These are phyloP conservation scores for Noctua comes DNA, from an alignment of 2,888 invertebrate species.

Conservation along the genomic window DNA sequence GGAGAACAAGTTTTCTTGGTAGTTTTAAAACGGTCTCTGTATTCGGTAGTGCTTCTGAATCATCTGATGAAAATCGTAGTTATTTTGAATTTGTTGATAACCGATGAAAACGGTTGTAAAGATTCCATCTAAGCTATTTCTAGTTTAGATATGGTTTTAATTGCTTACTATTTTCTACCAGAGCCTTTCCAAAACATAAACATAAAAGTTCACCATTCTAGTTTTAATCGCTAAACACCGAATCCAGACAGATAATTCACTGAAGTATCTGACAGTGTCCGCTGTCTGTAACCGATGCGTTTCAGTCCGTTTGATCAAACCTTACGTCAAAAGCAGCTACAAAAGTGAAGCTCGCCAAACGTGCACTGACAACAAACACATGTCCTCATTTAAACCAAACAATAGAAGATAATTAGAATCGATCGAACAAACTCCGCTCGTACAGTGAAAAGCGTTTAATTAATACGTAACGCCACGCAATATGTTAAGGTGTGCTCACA, in stretches of 20 bases:
- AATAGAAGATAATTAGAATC: conserved; percentile 39
- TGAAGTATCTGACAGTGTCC: background rate
- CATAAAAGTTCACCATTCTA: background rate
- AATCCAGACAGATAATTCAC: background rate
- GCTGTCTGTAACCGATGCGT: background rate
- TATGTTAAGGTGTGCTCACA: background rate
- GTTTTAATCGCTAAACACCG: background rate
- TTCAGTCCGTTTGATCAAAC: background rate
- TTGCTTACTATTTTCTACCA: background rate
- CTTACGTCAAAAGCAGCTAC: background rate
- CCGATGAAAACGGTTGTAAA: background rate
- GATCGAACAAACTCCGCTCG: conserved; percentile 27
- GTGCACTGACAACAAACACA: background rate
- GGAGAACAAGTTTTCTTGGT: background rate
- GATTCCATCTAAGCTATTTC: background rate
- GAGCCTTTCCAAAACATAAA: background rate
- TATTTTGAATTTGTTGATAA: background rate
- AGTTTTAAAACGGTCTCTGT: background rate
- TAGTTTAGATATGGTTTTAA: background rate
- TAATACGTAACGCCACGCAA: conserved; percentile 21
- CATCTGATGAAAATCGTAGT: background rate
- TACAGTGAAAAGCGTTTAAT: conserved; percentile 16
- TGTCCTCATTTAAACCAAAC: conserved; percentile 31
- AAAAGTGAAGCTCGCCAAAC: background rate
- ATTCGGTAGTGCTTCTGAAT: background rate